Evolutionary conservation across 2,797 vertebrate species (phyloP).

Genomic region (Mastacembelus armatus): DNA sequence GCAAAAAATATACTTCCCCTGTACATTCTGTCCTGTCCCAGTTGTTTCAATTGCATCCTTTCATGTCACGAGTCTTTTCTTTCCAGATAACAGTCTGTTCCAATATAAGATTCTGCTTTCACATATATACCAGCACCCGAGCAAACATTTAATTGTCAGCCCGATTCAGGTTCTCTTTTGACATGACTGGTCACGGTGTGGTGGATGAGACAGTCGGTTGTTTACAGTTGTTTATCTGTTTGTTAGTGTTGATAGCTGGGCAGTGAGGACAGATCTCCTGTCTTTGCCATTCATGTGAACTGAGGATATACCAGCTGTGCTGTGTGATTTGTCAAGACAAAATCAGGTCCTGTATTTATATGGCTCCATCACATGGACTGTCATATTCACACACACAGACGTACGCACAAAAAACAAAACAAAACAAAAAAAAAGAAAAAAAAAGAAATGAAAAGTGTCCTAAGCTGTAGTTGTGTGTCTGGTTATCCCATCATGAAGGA

Average conservation of each 20-base stretch:
- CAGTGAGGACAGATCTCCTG: slow-evolving; percentile 33
- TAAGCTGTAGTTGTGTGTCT: slow-evolving; percentile 47
- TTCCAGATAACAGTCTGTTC: not conserved
- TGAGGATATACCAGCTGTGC: slow-evolving; percentile 62
- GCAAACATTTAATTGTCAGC: slow-evolving; percentile 43
- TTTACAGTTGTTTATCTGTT: slow-evolving; percentile 73
- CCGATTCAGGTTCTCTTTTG: slow-evolving; percentile 29
- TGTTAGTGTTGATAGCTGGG: slow-evolving; percentile 57
- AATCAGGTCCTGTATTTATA: slow-evolving; percentile 67
- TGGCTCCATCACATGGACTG: slow-evolving; percentile 47
- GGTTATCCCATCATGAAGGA: slow-evolving; percentile 55
- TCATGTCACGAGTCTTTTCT: slow-evolving; percentile 39
- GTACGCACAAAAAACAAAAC: slow-evolving; percentile 4
- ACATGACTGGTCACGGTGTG: slow-evolving; percentile 70
- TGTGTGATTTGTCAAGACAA: slow-evolving; percentile 74
- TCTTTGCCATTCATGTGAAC: slow-evolving; percentile 44
- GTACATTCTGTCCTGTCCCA: slow-evolving; percentile 13
- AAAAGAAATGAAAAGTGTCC: slow-evolving; percentile 25
- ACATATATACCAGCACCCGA: slow-evolving; percentile 31
- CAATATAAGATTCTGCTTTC: slow-evolving; percentile 30
- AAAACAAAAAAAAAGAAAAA: too few relatives aligned
- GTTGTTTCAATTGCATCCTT: slow-evolving; percentile 43
- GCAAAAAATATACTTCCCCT: slow-evolving; percentile 3
- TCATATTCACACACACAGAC: slow-evolving; percentile 26
- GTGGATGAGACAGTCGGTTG: slow-evolving; percentile 70